Conservation (phyloP, 2,113 vertebrate genomes). For the Carlito syrichta region DNA sequence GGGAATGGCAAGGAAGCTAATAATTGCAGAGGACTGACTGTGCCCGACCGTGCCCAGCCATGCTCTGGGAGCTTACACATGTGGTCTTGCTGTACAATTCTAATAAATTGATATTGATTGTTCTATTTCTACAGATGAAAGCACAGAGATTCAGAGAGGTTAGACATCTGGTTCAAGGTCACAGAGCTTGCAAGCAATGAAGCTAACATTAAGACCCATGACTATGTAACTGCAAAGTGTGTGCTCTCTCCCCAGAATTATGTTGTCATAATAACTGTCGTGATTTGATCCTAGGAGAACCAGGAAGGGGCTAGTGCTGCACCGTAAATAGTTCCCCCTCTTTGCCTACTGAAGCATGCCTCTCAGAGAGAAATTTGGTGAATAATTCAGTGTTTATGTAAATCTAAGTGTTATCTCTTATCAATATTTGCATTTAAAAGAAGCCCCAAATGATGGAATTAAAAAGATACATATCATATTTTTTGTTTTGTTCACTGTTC, state of each 20-base stretch:
- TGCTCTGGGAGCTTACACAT: background rate
- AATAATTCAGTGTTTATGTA: constrained; percentile 67
- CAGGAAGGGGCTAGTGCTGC: background rate
- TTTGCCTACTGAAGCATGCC: background rate
- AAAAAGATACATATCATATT: background rate
- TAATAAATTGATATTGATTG: background rate
- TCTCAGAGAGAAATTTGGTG: constrained; percentile 39
- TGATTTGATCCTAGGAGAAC: constrained; percentile 3
- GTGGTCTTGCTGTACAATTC: background rate
- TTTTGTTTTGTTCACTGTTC: background rate
- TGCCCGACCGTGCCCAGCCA: background rate
- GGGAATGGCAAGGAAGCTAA: background rate
- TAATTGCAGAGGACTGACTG: background rate
- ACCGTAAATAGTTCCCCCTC: background rate
- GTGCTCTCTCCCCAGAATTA: background rate
- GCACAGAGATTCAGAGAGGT: constrained; percentile 42
- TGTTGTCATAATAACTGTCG: background rate
- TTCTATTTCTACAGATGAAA: constrained; percentile 17
- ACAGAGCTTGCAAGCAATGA: background rate
- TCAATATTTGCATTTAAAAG: constrained; percentile 50
- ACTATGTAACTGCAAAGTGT: background rate
- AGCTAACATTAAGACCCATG: background rate
- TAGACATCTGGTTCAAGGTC: constrained; percentile 13
- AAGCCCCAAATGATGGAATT: constrained; percentile 16
- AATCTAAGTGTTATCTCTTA: constrained; percentile 20